Base-by-base conservation (phyloP, 2,888 invertebrate species). In the Catotricha subobsoleta region DNA sequence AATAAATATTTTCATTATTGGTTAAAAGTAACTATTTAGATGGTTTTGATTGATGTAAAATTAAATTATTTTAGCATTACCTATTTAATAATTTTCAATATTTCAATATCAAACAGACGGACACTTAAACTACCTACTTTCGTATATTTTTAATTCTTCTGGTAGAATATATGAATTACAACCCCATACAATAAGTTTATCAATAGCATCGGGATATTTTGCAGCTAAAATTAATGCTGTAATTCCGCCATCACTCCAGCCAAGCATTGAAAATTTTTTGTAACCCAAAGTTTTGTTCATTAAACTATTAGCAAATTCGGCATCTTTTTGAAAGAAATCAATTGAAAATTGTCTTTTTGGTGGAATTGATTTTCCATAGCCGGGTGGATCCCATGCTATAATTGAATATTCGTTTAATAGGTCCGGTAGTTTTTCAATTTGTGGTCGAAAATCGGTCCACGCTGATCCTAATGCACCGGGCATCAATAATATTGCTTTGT, bases 171-270 rank as follows among this genome's bases (percentile, higher is more conserved):
- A 86, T 0, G 87, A 68, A 54, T 82, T 83, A 1, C 76, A 66
- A 1, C 84, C 88, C 75, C 80, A 80, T 10, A 83, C 66, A 0
- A 88, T 72, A 43, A 88, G 59, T 54, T 81, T 86, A 10, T 72
- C 64, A 1, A 90, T 67, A 9, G 60, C 60, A 1, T 74, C 64
- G 1, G 79, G 74, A 59, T 78, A 69, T 44, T 71, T 72, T 2
- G 77, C 78, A 4, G 87, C 79, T n/a, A 83, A 54, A 23, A 90
- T 74, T 47, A 91, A 60, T 13, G 74, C 76, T 1, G 80, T 73
- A 33, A 76, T 79, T 2, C 84, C 91, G 20, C 91, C 91, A 62
- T 87, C 87, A 60, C 86, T 86, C 86, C 90, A 91, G 1, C 91
- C 91, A 43, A 90, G 53, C 9, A 88, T 51, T 0, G 86, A 86